These are phyloP conservation scores for Heliconius cydno DNA, from an alignment of 2,888 invertebrate genomes.

Conservation along the genomic window DNA sequence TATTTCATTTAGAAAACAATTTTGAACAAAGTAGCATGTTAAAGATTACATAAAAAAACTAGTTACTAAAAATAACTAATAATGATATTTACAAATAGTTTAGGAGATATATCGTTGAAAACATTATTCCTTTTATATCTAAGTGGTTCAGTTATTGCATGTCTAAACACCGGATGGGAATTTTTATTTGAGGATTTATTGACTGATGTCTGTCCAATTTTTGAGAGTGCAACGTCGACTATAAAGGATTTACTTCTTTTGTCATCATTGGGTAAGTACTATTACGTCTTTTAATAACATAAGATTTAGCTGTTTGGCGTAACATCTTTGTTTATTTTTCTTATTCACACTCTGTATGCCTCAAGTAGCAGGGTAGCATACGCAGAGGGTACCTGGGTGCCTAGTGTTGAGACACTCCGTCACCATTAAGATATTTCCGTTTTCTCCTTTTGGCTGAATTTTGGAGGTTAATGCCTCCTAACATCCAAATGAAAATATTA, in stretches of 20 bases:
- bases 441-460: too few relatives aligned
- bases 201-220: conserved; percentile 64
- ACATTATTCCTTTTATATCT: conserved; percentile 54
- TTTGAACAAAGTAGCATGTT: neutral
- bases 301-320: neutral
- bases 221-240: conserved; percentile 59
- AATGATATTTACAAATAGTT: conserved; percentile 50
- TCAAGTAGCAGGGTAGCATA: too few relatives aligned
- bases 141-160: conserved; percentile 57
- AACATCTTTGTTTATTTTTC: neutral
- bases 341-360: neutral
- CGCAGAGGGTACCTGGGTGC: too few relatives aligned
- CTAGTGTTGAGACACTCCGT: too few relatives aligned
- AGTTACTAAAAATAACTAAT: neutral
- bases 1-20: neutral
- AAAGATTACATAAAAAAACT: neutral
- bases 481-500: too few relatives aligned
- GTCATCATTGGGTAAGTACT: conserved; percentile 60
- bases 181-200: conserved; percentile 65
- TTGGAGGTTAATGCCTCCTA: too few relatives aligned
- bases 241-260: conserved; percentile 64
- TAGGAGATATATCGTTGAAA: conserved; percentile 52
- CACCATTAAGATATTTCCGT: too few relatives aligned
- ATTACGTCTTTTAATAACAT: neutral
- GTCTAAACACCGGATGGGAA: conserved; percentile 67